Evolutionary conservation across 2,797 vertebrate species (phyloP).

Genomic region (Austrolebias charrua): DNA sequence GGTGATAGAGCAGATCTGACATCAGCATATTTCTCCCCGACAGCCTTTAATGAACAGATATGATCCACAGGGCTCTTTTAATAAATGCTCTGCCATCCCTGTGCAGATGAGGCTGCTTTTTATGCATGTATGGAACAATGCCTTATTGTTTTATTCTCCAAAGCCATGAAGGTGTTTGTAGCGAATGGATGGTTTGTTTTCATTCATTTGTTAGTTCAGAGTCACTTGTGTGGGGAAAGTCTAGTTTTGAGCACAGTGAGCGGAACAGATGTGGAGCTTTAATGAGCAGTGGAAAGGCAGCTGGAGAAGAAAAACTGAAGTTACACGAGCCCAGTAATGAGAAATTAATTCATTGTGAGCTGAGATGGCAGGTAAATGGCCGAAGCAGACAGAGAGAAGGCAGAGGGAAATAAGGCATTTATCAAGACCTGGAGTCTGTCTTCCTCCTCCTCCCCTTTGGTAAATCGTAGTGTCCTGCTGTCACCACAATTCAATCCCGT

Average conservation of each 20-base stretch:
- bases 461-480: conserved; percentile 49
- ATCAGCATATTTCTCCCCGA: conserved; percentile 31
- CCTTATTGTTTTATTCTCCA: conserved; percentile 8
- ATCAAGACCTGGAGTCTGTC: conserved; percentile 53
- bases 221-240: conserved; percentile 13
- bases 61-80: conserved; percentile 39
- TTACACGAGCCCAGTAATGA: background rate
- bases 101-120: background rate
- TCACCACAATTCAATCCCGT: conserved; percentile 65
- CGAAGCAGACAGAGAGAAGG: conserved; percentile 10
- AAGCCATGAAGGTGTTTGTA: conserved; percentile 15
- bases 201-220: conserved; percentile 32
- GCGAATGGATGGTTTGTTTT: conserved; percentile 12
- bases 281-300: conserved; percentile 50
- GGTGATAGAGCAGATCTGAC: conserved; percentile 28
- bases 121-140: background rate
- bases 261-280: conserved; percentile 53
- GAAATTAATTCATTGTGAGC: conserved; percentile 2
- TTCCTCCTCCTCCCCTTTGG: conserved; percentile 41
- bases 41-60: conserved; percentile 51
- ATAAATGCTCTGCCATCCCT: conserved; percentile 18
- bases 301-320: conserved; percentile 18
- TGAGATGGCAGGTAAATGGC: conserved; percentile 23
- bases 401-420: conserved; percentile 46
- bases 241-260: conserved; percentile 22